Evolutionary conservation across 2,113 vertebrate genomes (phyloP), one percentile per base, ranked within the genome.

Genomic region (Vidua macroura): DNA sequence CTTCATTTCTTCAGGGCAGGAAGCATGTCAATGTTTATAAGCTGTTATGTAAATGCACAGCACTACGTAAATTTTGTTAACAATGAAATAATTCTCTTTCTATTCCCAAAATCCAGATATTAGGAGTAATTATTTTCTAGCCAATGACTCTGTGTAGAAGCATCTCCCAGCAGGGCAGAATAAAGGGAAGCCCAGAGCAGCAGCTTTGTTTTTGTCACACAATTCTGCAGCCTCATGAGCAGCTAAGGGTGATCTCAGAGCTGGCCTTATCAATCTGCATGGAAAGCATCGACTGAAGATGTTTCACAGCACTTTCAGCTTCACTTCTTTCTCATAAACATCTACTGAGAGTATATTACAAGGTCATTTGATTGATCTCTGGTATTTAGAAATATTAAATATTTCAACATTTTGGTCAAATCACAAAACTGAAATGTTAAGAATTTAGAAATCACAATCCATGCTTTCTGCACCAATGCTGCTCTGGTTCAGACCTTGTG

Each of bases 21-120:
- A 90, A 94, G 46, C 48, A 83, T 48, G 69, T 92, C 93, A 92
- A 1, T 82, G 80, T 88, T 90, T 84, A 86, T 83, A 90, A 95
- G 86, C 59, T 60, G 46, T 46, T 83, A 69, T 15, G 68, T 52
- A 94, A 94, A 90, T 53, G 13, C 52, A 80, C 22, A 77, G n/a
- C 43, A 78, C 60, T 68, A 63, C 53, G 93, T 13, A 75, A 22
- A 64, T 91, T 89, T 76, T 86, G n/a, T 82, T 82, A 95, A 94
- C 53, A 92, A 92, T 70, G 41, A 94, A 83, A 74, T 30, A 51
- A 56, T 80, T 91, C 64, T 41, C 31, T 56, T 85, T 78, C 41
- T 73, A 1, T 55, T 27, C n/a, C 48, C 27, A 92, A 78, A 79
- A 64, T 37, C 18, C 53, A 79, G 31, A n/a, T 27, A 51, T 39